Conservation (phyloP, 1,140 invertebrate genomes). For the Pentalonia nigronervosa region DNA sequence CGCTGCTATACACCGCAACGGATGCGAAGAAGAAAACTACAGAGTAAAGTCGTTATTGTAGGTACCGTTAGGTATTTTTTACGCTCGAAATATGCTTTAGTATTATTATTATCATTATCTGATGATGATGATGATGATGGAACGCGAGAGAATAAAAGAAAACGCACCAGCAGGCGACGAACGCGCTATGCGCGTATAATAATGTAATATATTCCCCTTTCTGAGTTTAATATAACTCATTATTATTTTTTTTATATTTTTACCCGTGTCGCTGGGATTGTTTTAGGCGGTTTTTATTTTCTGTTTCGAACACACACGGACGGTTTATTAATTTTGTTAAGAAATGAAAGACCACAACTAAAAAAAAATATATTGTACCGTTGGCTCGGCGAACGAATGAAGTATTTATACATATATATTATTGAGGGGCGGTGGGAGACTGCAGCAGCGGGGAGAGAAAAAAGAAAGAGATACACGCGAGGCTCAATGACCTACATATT, state of each 20-base stretch:
- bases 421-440: not conserved
- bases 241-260: not conserved
- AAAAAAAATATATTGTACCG: not conserved
- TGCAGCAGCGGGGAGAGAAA: not conserved
- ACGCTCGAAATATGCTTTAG: constrained; percentile 13
- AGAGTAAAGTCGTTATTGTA: not conserved
- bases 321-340: constrained; percentile 15
- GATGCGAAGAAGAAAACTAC: constrained; percentile 10
- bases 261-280: not conserved
- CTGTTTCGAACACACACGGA: too few species aligned
- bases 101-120: constrained; percentile 29
- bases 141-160: not conserved
- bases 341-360: not conserved
- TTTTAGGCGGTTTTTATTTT: not conserved
- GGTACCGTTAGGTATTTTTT: constrained; percentile 45
- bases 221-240: not conserved
- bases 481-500: constrained; percentile 58
- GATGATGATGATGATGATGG: constrained; percentile 51
- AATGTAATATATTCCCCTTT: constrained; percentile 15
- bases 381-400: not conserved
- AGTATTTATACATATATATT: not conserved
- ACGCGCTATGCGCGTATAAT: not conserved
- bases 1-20: not conserved
- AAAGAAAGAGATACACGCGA: constrained; percentile 14
- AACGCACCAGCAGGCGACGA: not conserved